These are phyloP conservation scores for Petrocephalus microphthalmus DNA, from an alignment of 2,113 vertebrate genomes.

Conservation along the genomic window DNA sequence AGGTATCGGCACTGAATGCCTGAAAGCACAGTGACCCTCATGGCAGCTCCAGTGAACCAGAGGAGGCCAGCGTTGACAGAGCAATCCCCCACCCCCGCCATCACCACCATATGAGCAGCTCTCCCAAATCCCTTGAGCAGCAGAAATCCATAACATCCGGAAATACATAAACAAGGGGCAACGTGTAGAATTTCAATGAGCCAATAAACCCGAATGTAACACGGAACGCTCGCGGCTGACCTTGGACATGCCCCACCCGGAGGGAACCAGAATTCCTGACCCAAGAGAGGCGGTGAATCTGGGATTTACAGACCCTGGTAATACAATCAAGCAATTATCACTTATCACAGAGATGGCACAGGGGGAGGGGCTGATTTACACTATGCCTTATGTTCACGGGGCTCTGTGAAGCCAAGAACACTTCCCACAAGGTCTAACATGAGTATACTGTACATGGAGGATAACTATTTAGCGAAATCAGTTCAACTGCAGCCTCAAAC, in stretches of 20 bases:
- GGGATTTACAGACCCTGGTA: not conserved
- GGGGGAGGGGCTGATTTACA: not conserved
- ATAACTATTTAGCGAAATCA: not conserved
- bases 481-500: not conserved
- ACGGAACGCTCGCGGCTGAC: not conserved
- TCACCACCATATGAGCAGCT: not conserved
- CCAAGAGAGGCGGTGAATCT: not conserved
- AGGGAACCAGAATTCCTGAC: not conserved
- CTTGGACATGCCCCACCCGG: not conserved
- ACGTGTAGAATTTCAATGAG: slow-evolving; percentile 9
- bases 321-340: not conserved
- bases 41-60: not conserved
- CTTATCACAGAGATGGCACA: not conserved
- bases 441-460: too few species aligned
- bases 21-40: not conserved
- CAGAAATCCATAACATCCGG: not conserved
- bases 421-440: not conserved
- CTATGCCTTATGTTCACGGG: not conserved
- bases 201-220: not conserved
- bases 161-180: not conserved
- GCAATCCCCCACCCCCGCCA: not conserved
- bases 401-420: not conserved
- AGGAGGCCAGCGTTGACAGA: not conserved
- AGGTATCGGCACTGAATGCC: not conserved
- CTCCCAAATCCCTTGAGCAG: not conserved